phyloP scores from a whole-genome alignment of 2,113 vertebrate species.

The Loxodonta africana region DNA sequence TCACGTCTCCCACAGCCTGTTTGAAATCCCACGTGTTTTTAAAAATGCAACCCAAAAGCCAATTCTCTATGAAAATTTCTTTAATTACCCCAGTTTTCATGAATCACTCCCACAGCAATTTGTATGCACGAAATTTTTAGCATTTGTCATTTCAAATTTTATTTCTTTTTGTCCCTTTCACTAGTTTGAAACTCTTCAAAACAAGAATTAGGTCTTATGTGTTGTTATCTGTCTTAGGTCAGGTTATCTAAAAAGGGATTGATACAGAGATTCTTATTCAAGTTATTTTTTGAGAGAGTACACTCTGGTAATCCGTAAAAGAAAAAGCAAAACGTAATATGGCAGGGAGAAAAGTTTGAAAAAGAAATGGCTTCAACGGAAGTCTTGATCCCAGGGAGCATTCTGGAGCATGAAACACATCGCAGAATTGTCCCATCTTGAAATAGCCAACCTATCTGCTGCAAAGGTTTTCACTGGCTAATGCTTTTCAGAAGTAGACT shows the following conservation, averaged over 20 bases:
- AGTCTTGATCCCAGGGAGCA: not conserved
- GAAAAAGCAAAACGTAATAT: not conserved
- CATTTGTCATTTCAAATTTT: not conserved
- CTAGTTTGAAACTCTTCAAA: not conserved
- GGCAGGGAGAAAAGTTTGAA: not conserved
- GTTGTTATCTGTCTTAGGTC: not conserved
- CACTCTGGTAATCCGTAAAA: not conserved
- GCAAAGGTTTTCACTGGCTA: no score
- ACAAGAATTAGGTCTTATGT: not conserved
- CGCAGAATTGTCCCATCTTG: not conserved
- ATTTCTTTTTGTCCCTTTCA: not conserved
- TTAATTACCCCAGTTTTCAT: not conserved
- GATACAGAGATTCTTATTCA: not conserved
- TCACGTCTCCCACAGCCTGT: not conserved
- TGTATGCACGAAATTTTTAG: not conserved
- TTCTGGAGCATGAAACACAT: not conserved
- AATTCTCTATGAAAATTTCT: not conserved
- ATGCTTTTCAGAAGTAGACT: no score
- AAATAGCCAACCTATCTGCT: not conserved
- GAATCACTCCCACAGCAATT: not conserved
- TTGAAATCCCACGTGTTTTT: constrained; percentile 28
- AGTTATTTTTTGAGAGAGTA: not conserved
- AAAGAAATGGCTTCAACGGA: not conserved
- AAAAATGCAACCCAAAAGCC: not conserved
- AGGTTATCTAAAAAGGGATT: not conserved